Percentiles rank a stretch among this genome's conserved stretches.
These are phyloP conservation scores for Phacellophora camtschatica DNA, from an alignment of 30 jellyfish, hydroid and myxozoan genomes.

Conservation along the genomic window DNA sequence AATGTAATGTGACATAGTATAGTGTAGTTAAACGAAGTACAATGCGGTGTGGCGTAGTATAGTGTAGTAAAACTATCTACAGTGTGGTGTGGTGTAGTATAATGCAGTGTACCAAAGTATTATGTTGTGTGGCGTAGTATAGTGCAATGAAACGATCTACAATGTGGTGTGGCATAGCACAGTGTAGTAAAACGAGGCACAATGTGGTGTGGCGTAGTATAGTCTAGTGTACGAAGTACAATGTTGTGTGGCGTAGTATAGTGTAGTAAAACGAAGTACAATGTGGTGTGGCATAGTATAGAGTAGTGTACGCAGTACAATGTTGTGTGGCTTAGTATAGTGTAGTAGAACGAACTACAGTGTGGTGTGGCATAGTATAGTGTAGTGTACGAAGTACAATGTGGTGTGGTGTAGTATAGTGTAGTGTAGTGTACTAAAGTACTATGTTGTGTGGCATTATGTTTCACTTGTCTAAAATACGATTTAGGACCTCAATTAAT, in stretches of 20 bases:
- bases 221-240: constrained; percentile 23
- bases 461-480: too few species aligned
- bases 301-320: constrained; percentile 7
- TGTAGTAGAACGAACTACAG: not conserved
- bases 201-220: not conserved
- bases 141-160: not conserved
- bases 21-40: too few species aligned
- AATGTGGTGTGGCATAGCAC: not conserved
- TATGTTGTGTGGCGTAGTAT: not conserved
- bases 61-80: too few species aligned
- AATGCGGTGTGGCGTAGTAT: too few species aligned
- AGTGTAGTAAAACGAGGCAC: not conserved
- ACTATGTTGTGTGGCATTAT: not conserved
- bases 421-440: not conserved
- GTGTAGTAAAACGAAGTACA: not conserved
- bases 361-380: not conserved
- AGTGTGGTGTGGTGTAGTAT: not conserved
- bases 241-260: constrained; percentile 20
- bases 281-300: not conserved
- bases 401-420: not conserved
- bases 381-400: not conserved
- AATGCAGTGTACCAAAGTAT: not conserved
- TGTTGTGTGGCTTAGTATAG: not conserved
- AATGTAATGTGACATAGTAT: too few species aligned
- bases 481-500: too few species aligned